These are phyloP conservation scores for Caenorhabditis tropicalis DNA, from an alignment of 1,140 invertebrate genomes.

Conservation along the genomic window DNA sequence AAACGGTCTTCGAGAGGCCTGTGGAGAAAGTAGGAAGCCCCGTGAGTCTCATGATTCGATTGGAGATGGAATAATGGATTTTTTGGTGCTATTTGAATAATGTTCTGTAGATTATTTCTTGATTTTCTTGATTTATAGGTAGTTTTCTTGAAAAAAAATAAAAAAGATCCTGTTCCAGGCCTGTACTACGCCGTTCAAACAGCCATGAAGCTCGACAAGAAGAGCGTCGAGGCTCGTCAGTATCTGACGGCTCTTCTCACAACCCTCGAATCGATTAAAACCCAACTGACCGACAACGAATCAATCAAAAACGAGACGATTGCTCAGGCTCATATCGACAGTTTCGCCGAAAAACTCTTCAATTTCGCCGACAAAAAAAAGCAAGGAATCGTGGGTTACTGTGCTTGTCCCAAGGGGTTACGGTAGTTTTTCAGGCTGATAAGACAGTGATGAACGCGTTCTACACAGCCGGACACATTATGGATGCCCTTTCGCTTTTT, in stretches of 20 bases:
- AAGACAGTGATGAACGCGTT: slow-evolving; percentile 96
- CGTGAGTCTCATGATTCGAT: background rate
- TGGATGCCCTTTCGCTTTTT: slow-evolving; percentile 90
- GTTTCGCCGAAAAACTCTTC: slow-evolving; percentile 92
- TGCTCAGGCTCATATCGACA: slow-evolving; percentile 93
- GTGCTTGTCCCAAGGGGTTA: no score
- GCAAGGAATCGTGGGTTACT: slow-evolving; percentile 74
- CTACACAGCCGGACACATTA: slow-evolving; percentile 90
- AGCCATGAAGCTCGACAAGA: slow-evolving; percentile 77
- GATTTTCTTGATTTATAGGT: no score
- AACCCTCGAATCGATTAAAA: slow-evolving; percentile 83
- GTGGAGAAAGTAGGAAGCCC: background rate
- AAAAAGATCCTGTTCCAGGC: slow-evolving; percentile 74
- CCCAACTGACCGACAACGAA: slow-evolving; percentile 73
- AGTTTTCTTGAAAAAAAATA: no score
- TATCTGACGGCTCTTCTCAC: slow-evolving; percentile 83
- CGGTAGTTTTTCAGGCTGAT: slow-evolving; percentile 52
- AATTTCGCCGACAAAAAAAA: slow-evolving; percentile 88
- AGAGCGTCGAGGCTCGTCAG: slow-evolving; percentile 74
- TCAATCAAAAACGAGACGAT: slow-evolving; percentile 85
- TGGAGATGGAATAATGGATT: background rate
- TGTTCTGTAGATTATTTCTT: no score
- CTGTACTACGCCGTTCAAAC: slow-evolving; percentile 77
- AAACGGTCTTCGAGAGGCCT: background rate
- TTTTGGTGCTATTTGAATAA: no score